Percentiles rank a stretch among this genome's conserved stretches.
Conservation (phyloP, 2,888 invertebrate species). For the Agrenia bidenticulata region DNA sequence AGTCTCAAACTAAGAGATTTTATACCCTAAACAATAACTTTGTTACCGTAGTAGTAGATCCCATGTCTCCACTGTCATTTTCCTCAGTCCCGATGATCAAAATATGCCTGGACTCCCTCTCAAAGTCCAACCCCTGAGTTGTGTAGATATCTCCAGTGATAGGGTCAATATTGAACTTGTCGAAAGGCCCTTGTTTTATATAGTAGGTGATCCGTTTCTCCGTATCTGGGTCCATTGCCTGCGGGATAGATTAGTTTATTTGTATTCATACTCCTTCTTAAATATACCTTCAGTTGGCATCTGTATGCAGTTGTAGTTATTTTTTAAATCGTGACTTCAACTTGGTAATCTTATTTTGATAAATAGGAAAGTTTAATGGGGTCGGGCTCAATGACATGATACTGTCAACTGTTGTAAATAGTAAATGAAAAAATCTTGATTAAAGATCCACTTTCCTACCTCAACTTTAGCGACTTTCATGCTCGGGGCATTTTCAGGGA, state of each 20-base stretch:
- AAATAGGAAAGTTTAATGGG: no score
- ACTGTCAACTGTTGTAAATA: no score
- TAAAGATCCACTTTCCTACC: no score
- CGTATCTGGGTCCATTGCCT: slow-evolving; percentile 83
- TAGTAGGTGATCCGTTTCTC: slow-evolving; percentile 72
- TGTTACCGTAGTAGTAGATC: slow-evolving; percentile 70
- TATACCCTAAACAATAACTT: no score
- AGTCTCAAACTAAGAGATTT: no score
- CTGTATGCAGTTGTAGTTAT: no score
- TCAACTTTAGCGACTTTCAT: slow-evolving; percentile 75
- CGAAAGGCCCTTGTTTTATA: slow-evolving; percentile 76
- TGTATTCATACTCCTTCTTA: no score
- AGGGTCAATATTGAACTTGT: slow-evolving; percentile 79
- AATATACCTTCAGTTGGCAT: no score
- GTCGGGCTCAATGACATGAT: no score
- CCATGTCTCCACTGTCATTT: slow-evolving; percentile 69
- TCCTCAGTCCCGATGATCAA: slow-evolving; percentile 80
- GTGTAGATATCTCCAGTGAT: slow-evolving; percentile 77
- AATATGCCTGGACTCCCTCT: slow-evolving; percentile 70
- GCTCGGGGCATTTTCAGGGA: slow-evolving; percentile 83
- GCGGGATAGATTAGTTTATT: slow-evolving; percentile 51
- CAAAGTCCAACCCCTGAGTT: slow-evolving; percentile 73
- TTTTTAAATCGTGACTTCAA: no score
- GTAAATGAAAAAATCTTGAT: no score
- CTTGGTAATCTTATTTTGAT: no score